These are phyloP conservation scores for Psittacus erithacus DNA, from an alignment of 2,113 vertebrate species.

Conservation along the genomic window DNA sequence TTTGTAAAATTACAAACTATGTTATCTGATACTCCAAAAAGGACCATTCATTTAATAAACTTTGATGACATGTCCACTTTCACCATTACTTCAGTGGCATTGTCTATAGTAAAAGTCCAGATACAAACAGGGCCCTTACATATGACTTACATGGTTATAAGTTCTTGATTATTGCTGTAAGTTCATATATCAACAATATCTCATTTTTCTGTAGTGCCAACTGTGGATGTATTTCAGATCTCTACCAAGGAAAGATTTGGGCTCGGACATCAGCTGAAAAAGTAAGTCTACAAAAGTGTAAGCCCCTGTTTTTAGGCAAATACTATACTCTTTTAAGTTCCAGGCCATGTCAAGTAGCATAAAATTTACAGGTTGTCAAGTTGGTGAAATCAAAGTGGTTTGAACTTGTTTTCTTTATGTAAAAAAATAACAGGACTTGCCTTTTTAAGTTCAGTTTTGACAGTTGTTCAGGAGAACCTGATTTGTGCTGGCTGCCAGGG, in stretches of 20 bases:
- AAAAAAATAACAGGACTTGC: neutral
- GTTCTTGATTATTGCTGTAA: neutral
- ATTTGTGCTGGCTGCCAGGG: neutral
- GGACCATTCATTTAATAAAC: neutral
- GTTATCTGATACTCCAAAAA: neutral
- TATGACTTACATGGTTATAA: accelerated
- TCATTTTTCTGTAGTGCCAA: slow-evolving; percentile 78
- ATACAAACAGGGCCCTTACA: neutral
- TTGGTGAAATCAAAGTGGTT: neutral
- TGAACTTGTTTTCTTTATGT: neutral
- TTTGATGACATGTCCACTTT: neutral
- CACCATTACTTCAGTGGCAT: neutral
- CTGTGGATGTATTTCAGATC: slow-evolving; percentile 91
- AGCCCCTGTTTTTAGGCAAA: neutral
- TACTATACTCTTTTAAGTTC: neutral
- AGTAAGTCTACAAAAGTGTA: slow-evolving; percentile 76
- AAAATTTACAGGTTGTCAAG: neutral
- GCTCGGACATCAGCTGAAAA: slow-evolving; percentile 90
- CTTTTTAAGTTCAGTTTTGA: neutral
- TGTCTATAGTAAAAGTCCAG: neutral
- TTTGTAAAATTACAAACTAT: neutral
- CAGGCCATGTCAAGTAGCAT: accelerated
- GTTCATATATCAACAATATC: neutral
- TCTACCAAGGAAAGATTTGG: slow-evolving; percentile 90
- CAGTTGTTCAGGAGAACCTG: neutral